A percentile compares a stretch with the other conserved stretches of the same genome.
Evolutionary conservation across 2,113 vertebrate species (phyloP).

Genomic region (Xenopus laevis): DNA sequence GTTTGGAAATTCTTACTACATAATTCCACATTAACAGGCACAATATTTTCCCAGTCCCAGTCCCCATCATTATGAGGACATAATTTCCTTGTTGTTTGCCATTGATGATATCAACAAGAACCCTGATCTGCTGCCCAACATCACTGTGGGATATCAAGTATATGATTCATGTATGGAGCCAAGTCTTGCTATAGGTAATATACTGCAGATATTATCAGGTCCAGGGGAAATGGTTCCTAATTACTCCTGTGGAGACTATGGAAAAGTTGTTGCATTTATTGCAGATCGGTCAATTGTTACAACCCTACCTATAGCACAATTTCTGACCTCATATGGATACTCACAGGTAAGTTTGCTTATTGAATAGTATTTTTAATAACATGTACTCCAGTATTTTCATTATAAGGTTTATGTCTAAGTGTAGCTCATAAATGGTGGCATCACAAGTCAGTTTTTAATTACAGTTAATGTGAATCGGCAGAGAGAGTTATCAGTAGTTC

Average conservation of each 20-base stretch:
- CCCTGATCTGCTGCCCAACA: slow-evolving; percentile 6
- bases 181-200: neutral
- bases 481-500: too few species aligned
- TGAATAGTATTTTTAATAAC: too few species aligned
- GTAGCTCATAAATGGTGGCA: too few species aligned
- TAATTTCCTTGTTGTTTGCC: neutral
- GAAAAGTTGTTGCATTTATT: neutral
- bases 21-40: too few species aligned
- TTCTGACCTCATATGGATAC: slow-evolving; percentile 5
- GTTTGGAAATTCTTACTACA: too few species aligned
- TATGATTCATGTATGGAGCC: neutral
- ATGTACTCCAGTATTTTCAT: too few species aligned
- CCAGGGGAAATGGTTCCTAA: neutral
- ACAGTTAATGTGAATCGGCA: too few species aligned
- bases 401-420: too few species aligned
- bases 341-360: slow-evolving; percentile 13
- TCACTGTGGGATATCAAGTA: slow-evolving; percentile 15
- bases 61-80: neutral
- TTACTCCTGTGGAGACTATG: neutral
- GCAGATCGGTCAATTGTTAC: neutral
- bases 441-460: too few species aligned
- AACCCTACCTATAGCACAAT: neutral
- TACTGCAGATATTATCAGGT: slow-evolving; percentile 17
- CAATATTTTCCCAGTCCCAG: too few species aligned
- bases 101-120: slow-evolving; percentile 10